phyloP scores from a whole-genome alignment of 2,888 invertebrate species.

The Conchocele bisecta region DNA sequence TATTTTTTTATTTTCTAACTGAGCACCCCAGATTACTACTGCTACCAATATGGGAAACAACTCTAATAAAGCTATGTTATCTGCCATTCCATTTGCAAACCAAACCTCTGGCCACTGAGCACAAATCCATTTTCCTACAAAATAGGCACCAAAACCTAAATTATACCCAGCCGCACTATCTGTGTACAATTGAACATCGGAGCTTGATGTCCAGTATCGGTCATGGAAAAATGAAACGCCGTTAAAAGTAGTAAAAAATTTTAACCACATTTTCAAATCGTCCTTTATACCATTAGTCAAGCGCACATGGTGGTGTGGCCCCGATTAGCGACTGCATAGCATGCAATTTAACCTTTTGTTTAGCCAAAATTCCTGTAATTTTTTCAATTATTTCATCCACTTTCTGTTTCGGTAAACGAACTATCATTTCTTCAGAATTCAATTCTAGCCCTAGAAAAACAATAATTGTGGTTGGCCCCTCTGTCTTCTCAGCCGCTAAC shows the following conservation, averaged over 20 bases:
- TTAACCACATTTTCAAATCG: background rate
- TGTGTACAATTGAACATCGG: conserved; percentile 13
- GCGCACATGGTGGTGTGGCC: background rate
- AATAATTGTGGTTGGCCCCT: background rate
- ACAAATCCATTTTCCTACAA: conserved; percentile 16
- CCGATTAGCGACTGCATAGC: background rate
- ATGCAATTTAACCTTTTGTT: background rate
- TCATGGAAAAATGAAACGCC: conserved; percentile 14
- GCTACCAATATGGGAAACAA: conserved; percentile 19
- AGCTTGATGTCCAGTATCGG: conserved; percentile 7
- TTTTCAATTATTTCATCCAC: background rate
- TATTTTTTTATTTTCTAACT: conserved; percentile 14
- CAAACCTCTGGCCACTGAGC: conserved; percentile 12
- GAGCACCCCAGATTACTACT: conserved; percentile 14
- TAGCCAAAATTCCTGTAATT: background rate
- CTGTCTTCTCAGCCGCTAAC: background rate
- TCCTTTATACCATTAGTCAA: background rate
- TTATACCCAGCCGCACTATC: conserved; percentile 10
- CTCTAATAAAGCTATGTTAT: conserved; percentile 19
- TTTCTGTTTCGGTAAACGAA: background rate
- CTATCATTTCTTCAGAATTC: background rate
- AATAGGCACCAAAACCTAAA: conserved; percentile 20
- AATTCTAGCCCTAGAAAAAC: background rate
- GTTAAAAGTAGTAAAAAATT: background rate
- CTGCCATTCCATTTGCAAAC: conserved; percentile 10